Percentiles rank a stretch among this genome's conserved stretches.
Conservation (phyloP, 2,888 invertebrate species). For the Cosmorhoe ocellata region DNA sequence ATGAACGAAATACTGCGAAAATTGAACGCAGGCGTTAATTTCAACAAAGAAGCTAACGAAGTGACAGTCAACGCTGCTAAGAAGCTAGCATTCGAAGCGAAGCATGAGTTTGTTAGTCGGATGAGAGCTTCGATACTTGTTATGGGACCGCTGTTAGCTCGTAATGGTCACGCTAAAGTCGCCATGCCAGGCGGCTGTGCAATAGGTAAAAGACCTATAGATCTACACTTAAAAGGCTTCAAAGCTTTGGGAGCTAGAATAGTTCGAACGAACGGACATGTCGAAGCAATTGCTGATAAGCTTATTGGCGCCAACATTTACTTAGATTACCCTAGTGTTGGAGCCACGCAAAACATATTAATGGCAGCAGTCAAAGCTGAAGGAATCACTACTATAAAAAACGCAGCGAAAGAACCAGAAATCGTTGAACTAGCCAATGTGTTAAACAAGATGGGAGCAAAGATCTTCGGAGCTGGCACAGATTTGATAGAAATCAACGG, state of each 20-base stretch:
- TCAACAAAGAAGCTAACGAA: conserved; percentile 16
- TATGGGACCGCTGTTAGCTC: conserved; percentile 22
- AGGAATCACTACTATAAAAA: conserved; percentile 23
- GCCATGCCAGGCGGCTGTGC: conserved; percentile 24
- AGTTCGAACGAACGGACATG: conserved; percentile 3
- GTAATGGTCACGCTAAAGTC: conserved; percentile 15
- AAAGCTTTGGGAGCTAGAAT: conserved; percentile 21
- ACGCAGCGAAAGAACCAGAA: conserved; percentile 31
- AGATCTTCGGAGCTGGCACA: conserved; percentile 22
- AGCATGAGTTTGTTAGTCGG: conserved; percentile 4
- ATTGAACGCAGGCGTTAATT: conserved; percentile 16
- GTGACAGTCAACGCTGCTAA: conserved; percentile 14
- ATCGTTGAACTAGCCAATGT: conserved; percentile 23
- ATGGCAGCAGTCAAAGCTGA: conserved; percentile 28
- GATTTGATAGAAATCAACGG: conserved; percentile 17
- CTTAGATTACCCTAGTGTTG: conserved; percentile 27
- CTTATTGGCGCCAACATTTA: conserved; percentile 11
- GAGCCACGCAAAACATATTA: conserved; percentile 29
- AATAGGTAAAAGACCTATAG: conserved; percentile 25
- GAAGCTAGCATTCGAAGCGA: background rate
- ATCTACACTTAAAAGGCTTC: conserved; percentile 26
- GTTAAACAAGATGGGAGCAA: conserved; percentile 29
- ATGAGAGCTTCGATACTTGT: conserved; percentile 24
- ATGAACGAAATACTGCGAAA: conserved; percentile 19
- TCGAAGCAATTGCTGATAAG: conserved; percentile 16